phyloP scores from a whole-genome alignment of 2,797 vertebrate species.

The Protosalanx chinensis region DNA sequence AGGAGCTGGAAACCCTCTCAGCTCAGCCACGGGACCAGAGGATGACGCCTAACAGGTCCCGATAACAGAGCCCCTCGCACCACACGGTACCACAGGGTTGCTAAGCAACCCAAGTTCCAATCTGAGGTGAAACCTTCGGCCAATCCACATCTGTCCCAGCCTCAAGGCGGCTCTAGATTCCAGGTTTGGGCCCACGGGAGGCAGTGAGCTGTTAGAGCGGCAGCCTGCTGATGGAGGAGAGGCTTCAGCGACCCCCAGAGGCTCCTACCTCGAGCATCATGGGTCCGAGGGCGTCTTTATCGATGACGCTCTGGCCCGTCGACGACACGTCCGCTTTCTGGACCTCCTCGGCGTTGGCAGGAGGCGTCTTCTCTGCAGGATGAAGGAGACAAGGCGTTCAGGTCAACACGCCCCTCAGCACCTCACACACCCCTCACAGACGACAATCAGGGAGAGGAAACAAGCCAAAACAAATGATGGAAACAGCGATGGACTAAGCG shows the following conservation, averaged over 20 bases:
- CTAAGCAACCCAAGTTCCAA: background rate
- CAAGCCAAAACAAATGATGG: no score
- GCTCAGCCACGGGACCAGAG: background rate
- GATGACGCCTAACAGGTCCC: background rate
- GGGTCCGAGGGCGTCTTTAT: conserved; percentile 95
- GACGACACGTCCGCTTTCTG: conserved; percentile 94
- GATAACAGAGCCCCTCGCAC: background rate
- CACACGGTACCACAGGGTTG: background rate
- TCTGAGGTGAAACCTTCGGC: no score
- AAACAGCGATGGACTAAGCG: no score
- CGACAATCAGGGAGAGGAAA: no score
- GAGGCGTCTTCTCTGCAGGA: conserved; percentile 85
- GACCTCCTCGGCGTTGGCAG: conserved; percentile 88
- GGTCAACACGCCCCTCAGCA: background rate
- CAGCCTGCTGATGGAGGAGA: no score
- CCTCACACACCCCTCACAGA: no score
- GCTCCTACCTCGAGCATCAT: conserved; percentile 93
- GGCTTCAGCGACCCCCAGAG: no score
- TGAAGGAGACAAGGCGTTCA: background rate
- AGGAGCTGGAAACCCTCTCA: background rate
- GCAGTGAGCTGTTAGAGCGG: no score
- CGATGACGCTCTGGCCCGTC: conserved; percentile 93
- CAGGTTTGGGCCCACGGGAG: no score
- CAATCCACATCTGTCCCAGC: no score
- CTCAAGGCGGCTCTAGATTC: no score